Conservation (phyloP, 1,140 invertebrate species). For the Telenomus remus region DNA sequence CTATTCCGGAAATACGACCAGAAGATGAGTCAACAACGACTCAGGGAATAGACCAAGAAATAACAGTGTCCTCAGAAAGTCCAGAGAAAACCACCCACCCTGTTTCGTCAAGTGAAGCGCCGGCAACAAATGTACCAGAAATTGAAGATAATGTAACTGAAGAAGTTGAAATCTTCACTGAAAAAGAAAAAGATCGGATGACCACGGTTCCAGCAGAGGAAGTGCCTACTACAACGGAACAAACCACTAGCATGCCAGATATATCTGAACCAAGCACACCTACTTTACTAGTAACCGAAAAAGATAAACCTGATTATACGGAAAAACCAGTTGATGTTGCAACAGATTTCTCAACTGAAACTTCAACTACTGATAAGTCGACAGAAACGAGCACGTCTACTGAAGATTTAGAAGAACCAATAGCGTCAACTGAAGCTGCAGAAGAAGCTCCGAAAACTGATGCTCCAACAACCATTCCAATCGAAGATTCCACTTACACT, state of each 20-base stretch:
- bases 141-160: conserved; percentile 30
- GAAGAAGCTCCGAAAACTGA: conserved; percentile 41
- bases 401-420: conserved; percentile 33
- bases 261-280: no score
- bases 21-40: conserved; percentile 7
- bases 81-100: conserved; percentile 20
- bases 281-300: no score
- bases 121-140: conserved; percentile 11
- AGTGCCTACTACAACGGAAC: no score
- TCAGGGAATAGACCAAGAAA: conserved; percentile 21
- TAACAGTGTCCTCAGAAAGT: conserved; percentile 12
- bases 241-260: no score
- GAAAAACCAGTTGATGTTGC: no score
- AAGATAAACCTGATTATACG: no score
- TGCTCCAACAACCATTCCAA: background rate
- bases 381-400: background rate
- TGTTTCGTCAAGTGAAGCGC: conserved; percentile 9
- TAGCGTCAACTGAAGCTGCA: conserved; percentile 29
- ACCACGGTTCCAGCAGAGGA: conserved; percentile 29
- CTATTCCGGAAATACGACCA: conserved; percentile 61
- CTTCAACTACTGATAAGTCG: no score
- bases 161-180: conserved; percentile 13
- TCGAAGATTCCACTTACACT: no score
- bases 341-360: no score
- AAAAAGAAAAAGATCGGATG: conserved; percentile 28